A percentile compares a stretch with the other conserved stretches of the same genome.
phyloP scores from a whole-genome alignment of 2,113 vertebrate species.

The Addax nasomaculatus region DNA sequence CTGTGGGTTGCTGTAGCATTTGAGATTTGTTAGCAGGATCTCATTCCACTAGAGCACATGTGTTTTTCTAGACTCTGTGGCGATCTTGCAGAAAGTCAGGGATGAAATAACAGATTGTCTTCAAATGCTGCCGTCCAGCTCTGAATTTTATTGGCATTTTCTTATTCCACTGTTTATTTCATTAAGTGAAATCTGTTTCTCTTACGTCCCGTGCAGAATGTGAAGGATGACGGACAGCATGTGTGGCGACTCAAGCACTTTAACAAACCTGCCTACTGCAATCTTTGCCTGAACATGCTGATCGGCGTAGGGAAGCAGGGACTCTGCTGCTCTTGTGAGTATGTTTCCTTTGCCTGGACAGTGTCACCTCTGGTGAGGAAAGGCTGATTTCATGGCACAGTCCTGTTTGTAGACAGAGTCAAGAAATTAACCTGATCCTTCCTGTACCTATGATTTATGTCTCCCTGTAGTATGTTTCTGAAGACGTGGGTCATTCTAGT shows the following conservation, averaged over 20 bases:
- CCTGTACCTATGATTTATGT: background rate
- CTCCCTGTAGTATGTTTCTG: background rate
- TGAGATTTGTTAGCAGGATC: background rate
- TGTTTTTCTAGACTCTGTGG: conserved; percentile 66
- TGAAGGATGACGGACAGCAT: conserved; percentile 95
- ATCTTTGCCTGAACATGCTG: conserved; percentile 96
- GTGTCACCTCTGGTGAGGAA: background rate
- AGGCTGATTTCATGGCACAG: fast-evolving
- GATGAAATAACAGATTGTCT: conserved; percentile 81
- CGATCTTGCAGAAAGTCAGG: conserved; percentile 70
- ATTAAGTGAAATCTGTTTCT: conserved; percentile 80
- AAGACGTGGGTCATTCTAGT: background rate
- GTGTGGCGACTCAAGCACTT: conserved; percentile 97
- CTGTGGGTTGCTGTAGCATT: background rate
- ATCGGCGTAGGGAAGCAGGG: conserved; percentile 95
- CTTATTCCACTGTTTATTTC: conserved; percentile 73
- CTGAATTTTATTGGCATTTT: conserved; percentile 76
- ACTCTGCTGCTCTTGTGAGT: conserved; percentile 95
- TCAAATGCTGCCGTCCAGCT: conserved; percentile 72
- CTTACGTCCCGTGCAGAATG: conserved; percentile 85
- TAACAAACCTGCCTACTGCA: conserved; percentile 97
- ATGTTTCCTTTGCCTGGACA: background rate
- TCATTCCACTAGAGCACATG: conserved; percentile 21
- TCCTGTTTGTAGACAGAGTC: background rate
- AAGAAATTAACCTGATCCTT: background rate